These are phyloP conservation scores for Scomberomorus guttatus DNA, from an alignment of 2,797 vertebrate species.

Conservation along the genomic window DNA sequence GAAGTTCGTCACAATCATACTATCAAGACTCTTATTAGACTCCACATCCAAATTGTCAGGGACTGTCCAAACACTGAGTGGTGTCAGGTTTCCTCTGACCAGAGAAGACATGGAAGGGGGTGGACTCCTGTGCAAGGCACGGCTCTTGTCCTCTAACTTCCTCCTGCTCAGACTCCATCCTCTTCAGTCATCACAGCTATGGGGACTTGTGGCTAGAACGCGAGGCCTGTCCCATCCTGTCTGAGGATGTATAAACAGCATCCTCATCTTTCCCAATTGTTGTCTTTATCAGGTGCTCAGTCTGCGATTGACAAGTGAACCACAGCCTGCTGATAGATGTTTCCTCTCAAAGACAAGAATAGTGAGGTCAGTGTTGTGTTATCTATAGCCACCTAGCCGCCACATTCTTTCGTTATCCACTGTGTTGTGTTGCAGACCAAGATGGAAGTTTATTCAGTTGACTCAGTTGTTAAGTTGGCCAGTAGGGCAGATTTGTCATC, in stretches of 20 bases:
- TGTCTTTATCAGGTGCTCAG: conserved; percentile 79
- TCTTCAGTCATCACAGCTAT: conserved; percentile 77
- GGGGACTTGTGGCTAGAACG: conserved; percentile 16
- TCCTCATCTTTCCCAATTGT: conserved; percentile 73
- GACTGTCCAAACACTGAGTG: conserved; percentile 72
- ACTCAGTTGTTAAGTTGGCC: conserved; percentile 16
- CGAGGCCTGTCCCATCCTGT: conserved; percentile 62
- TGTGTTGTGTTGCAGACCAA: conserved; percentile 21
- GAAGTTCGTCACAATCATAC: background rate
- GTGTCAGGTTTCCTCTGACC: conserved; percentile 71
- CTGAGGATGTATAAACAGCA: conserved; percentile 71
- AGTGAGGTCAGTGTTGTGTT: conserved; percentile 40
- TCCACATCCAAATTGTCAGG: conserved; percentile 37
- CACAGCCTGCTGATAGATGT: conserved; percentile 69
- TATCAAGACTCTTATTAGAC: conserved; percentile 23
- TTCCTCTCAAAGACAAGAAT: conserved; percentile 74
- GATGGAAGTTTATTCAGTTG: conserved; percentile 30
- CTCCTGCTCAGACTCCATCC: conserved; percentile 76
- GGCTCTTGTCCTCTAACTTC: conserved; percentile 68
- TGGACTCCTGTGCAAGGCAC: conserved; percentile 1
- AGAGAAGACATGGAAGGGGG: conserved; percentile 29
- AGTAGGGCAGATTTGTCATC: background rate
- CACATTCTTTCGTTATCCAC: conserved; percentile 46
- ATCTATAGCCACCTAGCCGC: conserved; percentile 31
- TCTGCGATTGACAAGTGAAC: conserved; percentile 62